Evolutionary conservation across 2,888 invertebrate species (phyloP).

Genomic region (Ormyrus pomaceus): DNA sequence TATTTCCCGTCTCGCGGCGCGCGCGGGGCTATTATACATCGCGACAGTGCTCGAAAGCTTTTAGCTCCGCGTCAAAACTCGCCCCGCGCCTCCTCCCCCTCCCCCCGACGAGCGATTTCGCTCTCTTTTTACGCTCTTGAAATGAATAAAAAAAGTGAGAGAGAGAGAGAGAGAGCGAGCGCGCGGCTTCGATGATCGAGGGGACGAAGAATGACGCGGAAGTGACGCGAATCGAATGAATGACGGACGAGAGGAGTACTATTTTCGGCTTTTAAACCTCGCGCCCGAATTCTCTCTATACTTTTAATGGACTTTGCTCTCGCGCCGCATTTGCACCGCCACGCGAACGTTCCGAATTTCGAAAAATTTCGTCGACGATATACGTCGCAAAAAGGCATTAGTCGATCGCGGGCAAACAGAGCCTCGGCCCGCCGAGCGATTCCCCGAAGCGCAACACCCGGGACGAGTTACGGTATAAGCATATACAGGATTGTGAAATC

Average conservation of each 20-base stretch:
- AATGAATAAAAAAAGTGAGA: not conserved
- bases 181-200: slow-evolving; percentile 13
- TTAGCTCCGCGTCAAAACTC: slow-evolving; percentile 2
- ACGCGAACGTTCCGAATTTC: too few relatives aligned
- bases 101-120: not conserved
- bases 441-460: too few relatives aligned
- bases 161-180: not conserved
- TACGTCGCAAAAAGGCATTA: too few relatives aligned
- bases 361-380: too few relatives aligned
- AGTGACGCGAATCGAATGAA: slow-evolving; percentile 39
- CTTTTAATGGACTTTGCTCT: not conserved
- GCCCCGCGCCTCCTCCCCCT: not conserved
- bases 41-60: slow-evolving; percentile 21
- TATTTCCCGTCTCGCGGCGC: slow-evolving; percentile 2
- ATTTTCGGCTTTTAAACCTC: slow-evolving; percentile 15
- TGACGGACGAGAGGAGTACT: slow-evolving; percentile 19
- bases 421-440: too few relatives aligned
- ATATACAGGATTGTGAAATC: too few relatives aligned
- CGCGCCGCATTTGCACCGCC: too few relatives aligned
- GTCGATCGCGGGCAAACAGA: too few relatives aligned
- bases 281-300: not conserved
- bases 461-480: too few relatives aligned
- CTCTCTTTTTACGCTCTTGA: not conserved
- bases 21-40: not conserved
- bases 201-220: slow-evolving; percentile 11